phyloP scores from a whole-genome alignment of 2,888 invertebrate genomes.

The Saturnia pavonia region DNA sequence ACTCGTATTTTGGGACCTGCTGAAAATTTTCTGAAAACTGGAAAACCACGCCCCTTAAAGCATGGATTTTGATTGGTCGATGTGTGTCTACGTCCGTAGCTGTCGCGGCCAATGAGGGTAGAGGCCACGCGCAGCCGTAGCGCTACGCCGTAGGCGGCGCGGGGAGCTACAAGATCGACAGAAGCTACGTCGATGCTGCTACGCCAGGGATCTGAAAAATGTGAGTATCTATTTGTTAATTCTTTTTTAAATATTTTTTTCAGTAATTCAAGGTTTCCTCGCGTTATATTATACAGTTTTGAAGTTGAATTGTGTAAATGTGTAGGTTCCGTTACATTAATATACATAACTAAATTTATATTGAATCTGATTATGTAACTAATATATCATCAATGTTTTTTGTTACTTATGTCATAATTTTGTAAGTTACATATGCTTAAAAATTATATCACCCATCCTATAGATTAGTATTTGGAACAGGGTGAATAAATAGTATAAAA shows the following conservation, averaged over 20 bases:
- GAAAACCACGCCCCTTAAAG: conserved; percentile 72
- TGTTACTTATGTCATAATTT: background rate
- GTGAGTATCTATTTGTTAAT: conserved; percentile 55
- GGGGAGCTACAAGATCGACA: conserved; percentile 73
- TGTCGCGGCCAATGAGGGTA: conserved; percentile 63
- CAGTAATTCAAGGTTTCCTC: conserved; percentile 20
- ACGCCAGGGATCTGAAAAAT: conserved; percentile 72
- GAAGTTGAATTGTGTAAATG: background rate
- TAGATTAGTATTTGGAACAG: background rate
- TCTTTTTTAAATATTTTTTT: conserved; percentile 12
- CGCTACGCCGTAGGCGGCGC: conserved; percentile 61
- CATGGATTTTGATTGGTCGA: conserved; percentile 61
- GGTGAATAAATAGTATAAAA: background rate
- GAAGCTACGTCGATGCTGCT: conserved; percentile 72
- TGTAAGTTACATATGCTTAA: background rate
- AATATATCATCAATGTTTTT: conserved; percentile 10
- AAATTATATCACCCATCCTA: background rate
- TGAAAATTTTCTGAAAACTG: conserved; percentile 79
- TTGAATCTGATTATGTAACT: conserved; percentile 24
- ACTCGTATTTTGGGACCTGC: conserved; percentile 54
- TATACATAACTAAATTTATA: conserved; percentile 9
- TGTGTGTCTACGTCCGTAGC: conserved; percentile 58
- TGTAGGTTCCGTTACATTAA: background rate
- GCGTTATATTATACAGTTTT: background rate
- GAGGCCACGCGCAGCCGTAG: conserved; percentile 76